phyloP scores from a whole-genome alignment of 2,797 vertebrate genomes.

The Lemur catta region DNA sequence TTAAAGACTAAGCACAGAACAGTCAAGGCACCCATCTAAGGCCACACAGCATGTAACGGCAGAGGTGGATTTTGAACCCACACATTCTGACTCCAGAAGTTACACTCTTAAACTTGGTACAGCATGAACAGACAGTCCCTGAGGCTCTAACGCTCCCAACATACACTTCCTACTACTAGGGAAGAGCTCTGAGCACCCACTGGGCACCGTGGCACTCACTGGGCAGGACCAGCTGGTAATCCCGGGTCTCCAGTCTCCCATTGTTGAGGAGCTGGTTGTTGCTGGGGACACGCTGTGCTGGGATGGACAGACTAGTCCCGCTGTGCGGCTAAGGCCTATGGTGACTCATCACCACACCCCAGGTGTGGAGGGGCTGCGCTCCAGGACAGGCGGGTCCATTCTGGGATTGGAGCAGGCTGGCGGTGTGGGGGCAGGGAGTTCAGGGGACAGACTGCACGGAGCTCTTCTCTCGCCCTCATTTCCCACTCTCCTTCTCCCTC shows the following conservation, averaged over 20 bases:
- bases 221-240: background rate
- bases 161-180: background rate
- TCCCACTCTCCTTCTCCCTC: background rate
- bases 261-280: background rate
- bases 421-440: rapidly evolving
- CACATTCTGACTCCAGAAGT: background rate
- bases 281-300: background rate
- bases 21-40: background rate
- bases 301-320: background rate
- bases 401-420: background rate
- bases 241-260: background rate
- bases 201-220: background rate
- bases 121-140: background rate
- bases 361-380: background rate
- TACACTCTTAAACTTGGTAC: background rate
- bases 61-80: background rate
- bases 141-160: background rate
- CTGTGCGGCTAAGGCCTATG: background rate
- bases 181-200: background rate
- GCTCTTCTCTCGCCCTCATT: background rate
- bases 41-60: background rate
- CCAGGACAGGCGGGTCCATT: background rate
- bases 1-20: background rate
- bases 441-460: rapidly evolving
- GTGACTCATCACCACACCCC: rapidly evolving